Percentiles rank a stretch among this genome's conserved stretches.
Conservation (phyloP, 2,113 vertebrate genomes). For the Callipepla squamata region DNA sequence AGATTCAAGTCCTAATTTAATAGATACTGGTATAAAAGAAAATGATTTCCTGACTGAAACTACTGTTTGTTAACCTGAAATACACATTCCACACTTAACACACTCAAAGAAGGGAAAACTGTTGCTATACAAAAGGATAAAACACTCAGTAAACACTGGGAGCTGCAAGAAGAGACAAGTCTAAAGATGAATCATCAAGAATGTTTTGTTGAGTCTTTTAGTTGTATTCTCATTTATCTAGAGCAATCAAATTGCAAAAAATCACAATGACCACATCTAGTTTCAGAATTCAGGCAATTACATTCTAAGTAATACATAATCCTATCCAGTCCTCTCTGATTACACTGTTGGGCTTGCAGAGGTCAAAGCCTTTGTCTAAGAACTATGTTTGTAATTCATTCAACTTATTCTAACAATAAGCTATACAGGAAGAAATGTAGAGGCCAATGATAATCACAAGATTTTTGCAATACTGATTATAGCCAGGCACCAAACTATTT, state of each 20-base stretch:
- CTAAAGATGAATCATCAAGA: conserved; percentile 33
- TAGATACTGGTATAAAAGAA: not conserved
- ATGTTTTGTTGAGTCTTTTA: conserved; percentile 20
- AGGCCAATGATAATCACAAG: not conserved
- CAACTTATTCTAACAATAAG: not conserved
- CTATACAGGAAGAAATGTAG: not conserved
- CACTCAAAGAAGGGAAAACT: not conserved
- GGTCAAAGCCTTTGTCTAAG: not conserved
- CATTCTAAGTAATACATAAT: not conserved
- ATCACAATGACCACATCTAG: not conserved
- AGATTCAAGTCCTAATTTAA: not conserved
- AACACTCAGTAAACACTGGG: not conserved
- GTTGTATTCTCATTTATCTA: not conserved
- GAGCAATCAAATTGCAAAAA: conserved; percentile 22
- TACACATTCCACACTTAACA: not conserved
- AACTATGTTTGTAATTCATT: not conserved
- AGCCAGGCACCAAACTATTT: not conserved
- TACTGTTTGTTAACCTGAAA: not conserved
- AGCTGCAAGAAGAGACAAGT: conserved; percentile 39
- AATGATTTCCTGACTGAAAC: not conserved
- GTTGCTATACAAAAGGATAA: not conserved
- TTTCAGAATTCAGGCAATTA: not conserved
- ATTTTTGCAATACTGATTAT: not conserved
- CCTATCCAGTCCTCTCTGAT: not conserved
- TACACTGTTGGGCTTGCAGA: not conserved